These are phyloP conservation scores for Nephrotoma guestfalica DNA, from an alignment of 2,888 invertebrate genomes.

Conservation along the genomic window DNA sequence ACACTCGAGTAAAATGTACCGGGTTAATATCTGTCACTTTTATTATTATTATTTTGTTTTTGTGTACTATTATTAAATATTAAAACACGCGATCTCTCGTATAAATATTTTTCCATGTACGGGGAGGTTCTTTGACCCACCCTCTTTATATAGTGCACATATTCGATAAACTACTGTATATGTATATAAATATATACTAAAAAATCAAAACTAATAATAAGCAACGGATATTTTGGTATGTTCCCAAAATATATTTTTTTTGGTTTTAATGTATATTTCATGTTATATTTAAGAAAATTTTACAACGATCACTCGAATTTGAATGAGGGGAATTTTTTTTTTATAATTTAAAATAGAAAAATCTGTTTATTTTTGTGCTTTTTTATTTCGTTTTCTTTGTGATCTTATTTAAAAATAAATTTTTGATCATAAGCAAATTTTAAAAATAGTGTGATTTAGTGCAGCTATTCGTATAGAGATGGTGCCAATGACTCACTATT, in stretches of 20 bases:
- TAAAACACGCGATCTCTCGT: not conserved
- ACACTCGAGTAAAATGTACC: not conserved
- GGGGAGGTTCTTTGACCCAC: not conserved
- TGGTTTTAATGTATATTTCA: not conserved
- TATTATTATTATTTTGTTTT: not conserved
- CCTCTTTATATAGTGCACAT: not conserved
- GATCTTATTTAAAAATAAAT: not conserved
- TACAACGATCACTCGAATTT: not conserved
- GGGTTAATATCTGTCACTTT: not conserved
- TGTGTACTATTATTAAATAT: not conserved
- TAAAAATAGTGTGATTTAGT: not conserved
- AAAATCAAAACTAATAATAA: conserved; percentile 2
- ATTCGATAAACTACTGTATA: not conserved
- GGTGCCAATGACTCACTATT: not conserved
- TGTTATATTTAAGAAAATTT: not conserved
- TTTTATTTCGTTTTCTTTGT: not conserved
- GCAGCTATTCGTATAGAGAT: not conserved
- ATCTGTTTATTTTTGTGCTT: not conserved
- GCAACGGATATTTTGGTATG: conserved; percentile 6
- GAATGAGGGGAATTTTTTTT: not conserved
- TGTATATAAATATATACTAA: not conserved
- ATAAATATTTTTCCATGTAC: not conserved
- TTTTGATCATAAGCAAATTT: not conserved
- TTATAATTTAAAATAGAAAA: not conserved
- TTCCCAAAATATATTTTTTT: conserved; percentile 1